These are phyloP conservation scores for Conus ventricosus DNA, from an alignment of 1,140 invertebrate genomes.

Conservation along the genomic window DNA sequence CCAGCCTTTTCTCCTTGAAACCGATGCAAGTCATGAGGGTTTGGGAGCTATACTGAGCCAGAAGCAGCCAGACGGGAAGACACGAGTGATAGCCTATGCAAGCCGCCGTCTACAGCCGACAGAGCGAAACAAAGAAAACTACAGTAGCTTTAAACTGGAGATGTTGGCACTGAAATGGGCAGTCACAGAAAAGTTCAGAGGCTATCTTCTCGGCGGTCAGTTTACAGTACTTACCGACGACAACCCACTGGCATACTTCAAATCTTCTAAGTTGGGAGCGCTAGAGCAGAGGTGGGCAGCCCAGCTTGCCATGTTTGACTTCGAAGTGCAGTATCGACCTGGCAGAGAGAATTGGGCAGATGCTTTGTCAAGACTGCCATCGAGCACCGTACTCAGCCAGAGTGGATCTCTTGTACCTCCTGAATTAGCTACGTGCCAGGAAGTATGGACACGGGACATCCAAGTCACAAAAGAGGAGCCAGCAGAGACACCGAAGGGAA, in stretches of 20 bases:
- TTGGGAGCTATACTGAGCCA: background rate
- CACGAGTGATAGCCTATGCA: background rate
- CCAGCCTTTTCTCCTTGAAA: background rate
- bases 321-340: background rate
- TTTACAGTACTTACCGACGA: background rate
- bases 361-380: background rate
- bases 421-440: too few relatives aligned
- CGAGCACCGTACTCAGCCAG: too few relatives aligned
- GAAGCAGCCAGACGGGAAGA: conserved; percentile 12
- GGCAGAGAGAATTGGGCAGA: background rate
- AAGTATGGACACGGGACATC: too few relatives aligned
- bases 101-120: background rate
- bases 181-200: background rate
- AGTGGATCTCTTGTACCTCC: too few relatives aligned
- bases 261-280: background rate
- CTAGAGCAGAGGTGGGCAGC: conserved; percentile 4
- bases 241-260: background rate
- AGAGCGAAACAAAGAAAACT: background rate
- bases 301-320: background rate
- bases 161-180: background rate
- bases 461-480: too few relatives aligned
- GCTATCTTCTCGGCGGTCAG: background rate
- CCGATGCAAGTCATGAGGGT: background rate
- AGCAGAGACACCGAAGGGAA: too few relatives aligned
- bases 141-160: conserved; percentile 14